A percentile compares a stretch with the other conserved stretches of the same genome.
Conservation (phyloP, 2,888 invertebrate species). For the Andricus curvator region DNA sequence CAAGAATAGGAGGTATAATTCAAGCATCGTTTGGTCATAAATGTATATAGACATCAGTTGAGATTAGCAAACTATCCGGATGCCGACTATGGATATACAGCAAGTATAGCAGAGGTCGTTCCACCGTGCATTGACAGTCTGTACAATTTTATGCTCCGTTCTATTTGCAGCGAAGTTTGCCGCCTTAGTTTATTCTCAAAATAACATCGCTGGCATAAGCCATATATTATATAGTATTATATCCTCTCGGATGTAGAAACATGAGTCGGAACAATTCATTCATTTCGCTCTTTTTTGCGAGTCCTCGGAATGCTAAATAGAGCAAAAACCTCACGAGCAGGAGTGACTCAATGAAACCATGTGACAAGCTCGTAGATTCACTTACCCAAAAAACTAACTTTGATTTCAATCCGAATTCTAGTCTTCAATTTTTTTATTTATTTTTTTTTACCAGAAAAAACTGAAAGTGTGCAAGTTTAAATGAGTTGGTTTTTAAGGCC, state of each 20-base stretch:
- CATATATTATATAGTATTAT: constrained; percentile 19
- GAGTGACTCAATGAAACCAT: constrained; percentile 4
- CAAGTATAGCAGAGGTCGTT: constrained; percentile 55
- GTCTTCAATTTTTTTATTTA: not conserved
- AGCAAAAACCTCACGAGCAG: not conserved
- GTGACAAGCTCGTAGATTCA: not conserved
- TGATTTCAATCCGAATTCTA: not conserved
- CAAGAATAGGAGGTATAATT: not conserved
- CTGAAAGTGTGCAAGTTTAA: too few relatives aligned
- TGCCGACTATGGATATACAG: constrained; percentile 33
- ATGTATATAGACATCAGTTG: constrained; percentile 12
- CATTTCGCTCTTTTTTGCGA: constrained; percentile 26
- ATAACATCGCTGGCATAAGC: constrained; percentile 34
- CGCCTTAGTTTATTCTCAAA: constrained; percentile 53
- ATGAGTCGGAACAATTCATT: constrained; percentile 17
- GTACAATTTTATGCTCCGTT: constrained; percentile 53
- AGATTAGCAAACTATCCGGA: constrained; percentile 33
- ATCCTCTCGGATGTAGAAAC: constrained; percentile 4
- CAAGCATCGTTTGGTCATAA: not conserved
- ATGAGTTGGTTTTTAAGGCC: not conserved
- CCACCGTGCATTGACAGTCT: constrained; percentile 57
- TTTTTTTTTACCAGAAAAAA: too few relatives aligned
- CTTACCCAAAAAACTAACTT: not conserved
- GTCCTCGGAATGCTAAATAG: not conserved
- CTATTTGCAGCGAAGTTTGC: constrained; percentile 55